Conservation (phyloP, 2,888 invertebrate genomes). For the Sturmia bella region DNA sequence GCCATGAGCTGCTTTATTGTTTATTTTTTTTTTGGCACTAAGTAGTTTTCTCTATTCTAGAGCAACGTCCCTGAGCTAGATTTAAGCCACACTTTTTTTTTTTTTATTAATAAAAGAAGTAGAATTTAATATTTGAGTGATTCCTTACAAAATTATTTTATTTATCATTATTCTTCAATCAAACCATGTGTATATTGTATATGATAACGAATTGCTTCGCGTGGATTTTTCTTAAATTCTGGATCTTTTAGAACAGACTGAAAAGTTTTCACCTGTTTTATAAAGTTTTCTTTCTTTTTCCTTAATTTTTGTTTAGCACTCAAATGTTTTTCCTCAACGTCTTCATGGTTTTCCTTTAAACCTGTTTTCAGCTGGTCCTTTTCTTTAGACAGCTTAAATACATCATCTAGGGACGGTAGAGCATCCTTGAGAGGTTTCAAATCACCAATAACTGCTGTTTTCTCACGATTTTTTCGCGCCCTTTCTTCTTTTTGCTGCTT, state of each 20-base stretch:
- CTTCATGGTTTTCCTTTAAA: slow-evolving; percentile 58
- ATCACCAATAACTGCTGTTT: slow-evolving; percentile 77
- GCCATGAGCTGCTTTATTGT: too few relatives aligned
- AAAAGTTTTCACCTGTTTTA: slow-evolving; percentile 75
- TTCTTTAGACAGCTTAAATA: slow-evolving; percentile 76
- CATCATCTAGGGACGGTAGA: slow-evolving; percentile 78
- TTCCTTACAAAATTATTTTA: not conserved
- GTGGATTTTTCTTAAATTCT: slow-evolving; percentile 78
- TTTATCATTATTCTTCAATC: slow-evolving; percentile 58
- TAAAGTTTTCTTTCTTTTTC: slow-evolving; percentile 75
- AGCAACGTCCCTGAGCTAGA: too few relatives aligned
- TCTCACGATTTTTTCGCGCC: slow-evolving; percentile 76
- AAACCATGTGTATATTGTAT: slow-evolving; percentile 78
- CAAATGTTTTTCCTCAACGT: slow-evolving; percentile 58
- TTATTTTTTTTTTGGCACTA: too few relatives aligned
- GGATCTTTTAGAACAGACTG: slow-evolving; percentile 77
- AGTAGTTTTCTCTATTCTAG: too few relatives aligned
- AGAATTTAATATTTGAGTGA: too few relatives aligned
- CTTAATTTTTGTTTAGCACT: slow-evolving; percentile 76
- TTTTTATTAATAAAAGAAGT: too few relatives aligned
- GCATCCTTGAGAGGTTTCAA: slow-evolving; percentile 79
- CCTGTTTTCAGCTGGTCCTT: slow-evolving; percentile 71
- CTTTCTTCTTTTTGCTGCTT: slow-evolving; percentile 77
- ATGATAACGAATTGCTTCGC: slow-evolving; percentile 77
- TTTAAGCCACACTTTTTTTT: too few relatives aligned